A percentile compares a stretch with the other conserved stretches of the same genome.
Conservation (phyloP, 1,140 invertebrate species). For the Aphelinus certus region DNA sequence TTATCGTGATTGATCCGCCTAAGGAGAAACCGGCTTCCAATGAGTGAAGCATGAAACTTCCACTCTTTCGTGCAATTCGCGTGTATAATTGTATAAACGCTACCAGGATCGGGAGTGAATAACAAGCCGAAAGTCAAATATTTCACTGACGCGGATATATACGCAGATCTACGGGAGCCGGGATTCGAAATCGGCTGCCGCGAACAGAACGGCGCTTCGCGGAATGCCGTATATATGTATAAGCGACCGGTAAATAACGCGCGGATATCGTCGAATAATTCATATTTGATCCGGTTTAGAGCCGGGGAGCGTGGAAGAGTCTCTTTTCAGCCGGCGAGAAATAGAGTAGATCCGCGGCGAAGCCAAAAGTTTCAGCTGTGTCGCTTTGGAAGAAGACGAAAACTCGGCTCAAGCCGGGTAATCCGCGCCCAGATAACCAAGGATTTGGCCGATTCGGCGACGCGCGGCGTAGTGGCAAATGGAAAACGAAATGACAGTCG, state of each 20-base stretch:
- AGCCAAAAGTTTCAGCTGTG: too few species aligned
- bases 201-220: too few species aligned
- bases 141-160: neutral
- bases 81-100: too few species aligned
- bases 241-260: neutral
- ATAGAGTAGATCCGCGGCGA: neutral
- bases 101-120: too few species aligned
- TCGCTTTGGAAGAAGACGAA: neutral
- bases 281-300: constrained; percentile 15
- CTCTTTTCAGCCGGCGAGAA: neutral
- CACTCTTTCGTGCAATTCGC: too few species aligned
- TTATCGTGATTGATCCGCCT: too few species aligned
- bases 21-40: too few species aligned
- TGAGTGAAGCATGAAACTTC: too few species aligned
- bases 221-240: too few species aligned
- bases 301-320: neutral
- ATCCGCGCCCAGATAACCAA: neutral
- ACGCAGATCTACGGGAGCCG: constrained; percentile 2
- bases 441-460: neutral
- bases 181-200: too few species aligned
- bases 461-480: neutral
- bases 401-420: neutral
- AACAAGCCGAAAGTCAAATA: too few species aligned
- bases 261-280: neutral
- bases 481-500: constrained; percentile 13